These are phyloP conservation scores for Agrilus planipennis DNA, from an alignment of 1,140 invertebrate genomes.

Conservation along the genomic window DNA sequence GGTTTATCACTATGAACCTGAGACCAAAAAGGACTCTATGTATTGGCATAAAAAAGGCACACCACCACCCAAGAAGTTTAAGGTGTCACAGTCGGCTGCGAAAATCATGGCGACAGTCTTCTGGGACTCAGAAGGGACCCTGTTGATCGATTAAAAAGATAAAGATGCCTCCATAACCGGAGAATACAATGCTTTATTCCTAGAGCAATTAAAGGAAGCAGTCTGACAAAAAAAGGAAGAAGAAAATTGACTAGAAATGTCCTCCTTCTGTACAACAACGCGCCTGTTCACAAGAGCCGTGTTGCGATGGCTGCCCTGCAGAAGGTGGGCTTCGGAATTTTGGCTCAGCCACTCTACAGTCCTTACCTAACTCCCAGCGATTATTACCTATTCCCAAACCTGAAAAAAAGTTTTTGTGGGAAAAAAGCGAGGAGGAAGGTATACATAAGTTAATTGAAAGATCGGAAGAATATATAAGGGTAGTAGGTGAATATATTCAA, in stretches of 20 bases:
- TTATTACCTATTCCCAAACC: too few species aligned
- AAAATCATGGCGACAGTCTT: slow-evolving; percentile 14
- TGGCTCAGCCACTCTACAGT: too few species aligned
- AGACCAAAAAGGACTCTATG: slow-evolving; percentile 15
- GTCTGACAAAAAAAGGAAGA: slow-evolving; percentile 1
- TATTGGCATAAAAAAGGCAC: slow-evolving; percentile 16
- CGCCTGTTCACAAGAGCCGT: background rate
- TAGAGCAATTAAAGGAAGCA: background rate
- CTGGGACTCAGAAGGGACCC: background rate
- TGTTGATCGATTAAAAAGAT: slow-evolving; percentile 4
- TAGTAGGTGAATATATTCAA: too few species aligned
- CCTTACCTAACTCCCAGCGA: too few species aligned
- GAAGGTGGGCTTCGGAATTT: too few species aligned
- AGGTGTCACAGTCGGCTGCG: slow-evolving; percentile 15
- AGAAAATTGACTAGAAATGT: background rate
- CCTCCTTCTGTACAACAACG: background rate
- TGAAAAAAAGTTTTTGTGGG: too few species aligned
- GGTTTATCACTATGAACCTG: slow-evolving; percentile 12
- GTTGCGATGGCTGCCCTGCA: too few species aligned
- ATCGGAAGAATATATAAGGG: too few species aligned
- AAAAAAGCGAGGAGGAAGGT: too few species aligned
- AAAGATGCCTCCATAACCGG: slow-evolving; percentile 1
- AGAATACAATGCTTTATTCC: background rate
- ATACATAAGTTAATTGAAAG: too few species aligned
- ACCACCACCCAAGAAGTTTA: slow-evolving; percentile 16